These are phyloP conservation scores for Saccostrea glomerata DNA, from an alignment of 1,140 invertebrate genomes.

Conservation along the genomic window DNA sequence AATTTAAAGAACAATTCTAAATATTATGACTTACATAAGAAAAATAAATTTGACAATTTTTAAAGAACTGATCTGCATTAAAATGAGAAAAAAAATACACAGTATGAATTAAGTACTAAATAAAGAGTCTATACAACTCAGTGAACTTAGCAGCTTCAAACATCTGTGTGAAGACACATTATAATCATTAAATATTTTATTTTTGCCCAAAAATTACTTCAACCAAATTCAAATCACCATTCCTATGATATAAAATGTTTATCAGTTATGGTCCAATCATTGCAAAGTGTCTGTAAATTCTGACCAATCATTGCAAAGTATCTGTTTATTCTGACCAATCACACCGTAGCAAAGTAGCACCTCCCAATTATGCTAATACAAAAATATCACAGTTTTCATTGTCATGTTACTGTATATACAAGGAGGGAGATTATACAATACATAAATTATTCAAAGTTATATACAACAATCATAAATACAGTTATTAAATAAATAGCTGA, in stretches of 20 bases:
- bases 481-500: constrained; percentile 7
- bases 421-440: constrained; percentile 12
- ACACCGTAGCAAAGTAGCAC: neutral
- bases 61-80: neutral
- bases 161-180: too few species aligned
- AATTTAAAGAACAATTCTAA: too few species aligned
- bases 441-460: neutral
- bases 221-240: too few species aligned
- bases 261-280: neutral
- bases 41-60: neutral
- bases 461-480: neutral
- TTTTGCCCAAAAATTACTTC: too few species aligned
- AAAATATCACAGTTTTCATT: constrained; percentile 36
- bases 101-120: neutral
- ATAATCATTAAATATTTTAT: too few species aligned
- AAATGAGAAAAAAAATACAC: neutral
- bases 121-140: too few species aligned
- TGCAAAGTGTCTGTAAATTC: neutral
- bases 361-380: constrained; percentile 3
- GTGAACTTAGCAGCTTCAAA: too few species aligned
- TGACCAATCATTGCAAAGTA: neutral
- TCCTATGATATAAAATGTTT: neutral
- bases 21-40: neutral
- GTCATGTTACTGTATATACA: constrained; percentile 7
- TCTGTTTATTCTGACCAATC: neutral